Evolutionary conservation across 2,113 vertebrate genomes (phyloP).

Genomic region (Mystacornis crossleyi): DNA sequence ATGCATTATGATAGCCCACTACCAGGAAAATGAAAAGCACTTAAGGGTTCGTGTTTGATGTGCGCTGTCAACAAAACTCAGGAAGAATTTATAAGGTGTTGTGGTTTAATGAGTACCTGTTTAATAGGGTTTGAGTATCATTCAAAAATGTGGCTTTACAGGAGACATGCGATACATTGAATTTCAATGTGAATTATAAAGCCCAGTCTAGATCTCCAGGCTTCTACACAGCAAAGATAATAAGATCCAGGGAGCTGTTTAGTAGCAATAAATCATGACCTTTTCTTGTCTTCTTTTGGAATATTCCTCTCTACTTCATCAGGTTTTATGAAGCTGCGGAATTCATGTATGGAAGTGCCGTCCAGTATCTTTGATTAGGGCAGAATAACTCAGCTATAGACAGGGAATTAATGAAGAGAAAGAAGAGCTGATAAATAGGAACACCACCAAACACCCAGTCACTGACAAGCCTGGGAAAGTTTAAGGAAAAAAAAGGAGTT

Average conservation of each 20-base stretch:
- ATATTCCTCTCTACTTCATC: slow-evolving; percentile 24
- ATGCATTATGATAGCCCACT: slow-evolving; percentile 31
- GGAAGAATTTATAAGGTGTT: slow-evolving; percentile 38
- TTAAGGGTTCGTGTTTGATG: slow-evolving; percentile 53
- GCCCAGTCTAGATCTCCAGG: background rate
- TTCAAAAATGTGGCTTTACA: slow-evolving; percentile 18
- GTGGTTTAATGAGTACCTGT: slow-evolving; percentile 43
- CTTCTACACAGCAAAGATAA: slow-evolving; percentile 3
- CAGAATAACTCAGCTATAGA: background rate
- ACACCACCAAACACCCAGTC: background rate
- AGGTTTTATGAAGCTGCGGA: slow-evolving; percentile 39
- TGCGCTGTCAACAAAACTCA: slow-evolving; percentile 44
- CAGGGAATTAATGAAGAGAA: background rate
- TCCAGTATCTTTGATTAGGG: background rate
- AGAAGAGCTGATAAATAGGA: background rate
- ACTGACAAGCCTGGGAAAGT: background rate
- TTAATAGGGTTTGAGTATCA: slow-evolving; percentile 59
- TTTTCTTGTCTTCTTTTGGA: slow-evolving; percentile 19
- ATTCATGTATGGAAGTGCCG: background rate
- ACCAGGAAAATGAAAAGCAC: slow-evolving; percentile 47
- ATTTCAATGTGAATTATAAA: slow-evolving; percentile 49
- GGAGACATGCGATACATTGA: slow-evolving; percentile 3
- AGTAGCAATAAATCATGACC: slow-evolving; percentile 16
- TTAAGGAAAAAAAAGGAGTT: background rate
- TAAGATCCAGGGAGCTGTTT: slow-evolving; percentile 33